Percentiles rank a stretch among this genome's conserved stretches.
Evolutionary conservation across 2,797 vertebrate species (phyloP).

Genomic region (Chiloscyllium punctatum): DNA sequence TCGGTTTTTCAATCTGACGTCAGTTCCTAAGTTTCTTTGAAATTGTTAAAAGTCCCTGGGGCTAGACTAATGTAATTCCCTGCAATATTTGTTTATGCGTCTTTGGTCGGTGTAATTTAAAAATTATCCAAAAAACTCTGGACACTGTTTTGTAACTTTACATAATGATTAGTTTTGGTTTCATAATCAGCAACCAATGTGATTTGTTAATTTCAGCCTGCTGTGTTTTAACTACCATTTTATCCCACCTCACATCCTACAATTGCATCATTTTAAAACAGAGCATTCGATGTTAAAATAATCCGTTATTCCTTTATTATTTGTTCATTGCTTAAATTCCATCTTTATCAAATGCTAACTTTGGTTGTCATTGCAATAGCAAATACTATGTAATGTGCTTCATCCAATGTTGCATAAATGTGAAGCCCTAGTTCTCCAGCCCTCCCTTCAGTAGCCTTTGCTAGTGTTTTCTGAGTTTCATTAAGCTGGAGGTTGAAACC

Average conservation of each 20-base stretch:
- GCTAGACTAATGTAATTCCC: not conserved
- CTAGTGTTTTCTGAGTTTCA: not conserved
- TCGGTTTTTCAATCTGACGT: not conserved
- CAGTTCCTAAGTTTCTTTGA: not conserved
- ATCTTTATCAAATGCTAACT: not conserved
- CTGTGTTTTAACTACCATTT: not conserved
- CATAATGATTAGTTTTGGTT: not conserved
- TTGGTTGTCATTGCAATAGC: not conserved
- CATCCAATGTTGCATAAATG: not conserved
- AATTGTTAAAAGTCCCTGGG: not conserved
- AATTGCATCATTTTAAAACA: not conserved
- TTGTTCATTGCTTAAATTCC: not conserved
- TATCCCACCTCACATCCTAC: not conserved
- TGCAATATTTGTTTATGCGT: not conserved
- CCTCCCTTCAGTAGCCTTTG: not conserved
- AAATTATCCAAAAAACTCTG: not conserved
- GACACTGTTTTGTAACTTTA: not conserved
- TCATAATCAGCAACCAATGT: not conserved
- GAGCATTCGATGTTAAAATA: not conserved
- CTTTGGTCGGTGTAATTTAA: not conserved
- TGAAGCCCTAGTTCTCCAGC: not conserved
- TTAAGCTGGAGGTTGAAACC: not conserved
- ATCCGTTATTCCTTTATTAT: not conserved
- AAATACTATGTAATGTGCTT: not conserved
- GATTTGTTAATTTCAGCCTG: not conserved